Evolutionary conservation across 2,113 vertebrate genomes (phyloP).

Genomic region (Epinephelus fuscoguttatus): DNA sequence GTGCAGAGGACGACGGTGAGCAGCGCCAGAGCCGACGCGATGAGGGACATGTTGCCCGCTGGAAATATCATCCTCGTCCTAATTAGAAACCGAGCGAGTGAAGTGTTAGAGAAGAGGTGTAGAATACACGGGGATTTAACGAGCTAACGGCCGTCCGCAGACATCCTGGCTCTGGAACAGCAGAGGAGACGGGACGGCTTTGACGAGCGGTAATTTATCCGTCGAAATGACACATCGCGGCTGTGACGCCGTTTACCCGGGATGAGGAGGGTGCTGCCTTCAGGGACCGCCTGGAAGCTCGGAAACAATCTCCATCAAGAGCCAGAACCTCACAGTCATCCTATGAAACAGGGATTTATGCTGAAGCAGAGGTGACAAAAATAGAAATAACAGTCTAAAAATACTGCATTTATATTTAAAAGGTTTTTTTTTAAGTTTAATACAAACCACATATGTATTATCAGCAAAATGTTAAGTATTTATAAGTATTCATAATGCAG

Average conservation of each 20-base stretch:
- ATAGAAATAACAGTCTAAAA: too few species aligned
- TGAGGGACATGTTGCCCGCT: conserved; percentile 69
- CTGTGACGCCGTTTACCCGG: conserved; percentile 68
- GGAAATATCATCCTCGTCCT: conserved; percentile 52
- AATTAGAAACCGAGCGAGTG: neutral
- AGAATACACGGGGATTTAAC: neutral
- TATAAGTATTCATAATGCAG: neutral
- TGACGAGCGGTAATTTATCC: conserved; percentile 49
- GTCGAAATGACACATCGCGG: conserved; percentile 69
- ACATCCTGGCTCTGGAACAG: conserved; percentile 32
- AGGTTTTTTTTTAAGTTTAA: too few species aligned
- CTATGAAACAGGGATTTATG: too few species aligned
- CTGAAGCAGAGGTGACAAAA: too few species aligned
- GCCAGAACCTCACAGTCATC: too few species aligned
- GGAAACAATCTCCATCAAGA: neutral
- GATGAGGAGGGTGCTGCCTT: conserved; percentile 46
- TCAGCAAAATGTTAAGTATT: too few species aligned
- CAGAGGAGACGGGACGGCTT: conserved; percentile 33
- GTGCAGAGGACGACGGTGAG: conserved; percentile 75
- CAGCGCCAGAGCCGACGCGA: conserved; percentile 71
- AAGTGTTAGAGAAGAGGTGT: neutral
- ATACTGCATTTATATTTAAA: too few species aligned
- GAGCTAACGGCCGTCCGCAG: conserved; percentile 36
- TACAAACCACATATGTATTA: too few species aligned
- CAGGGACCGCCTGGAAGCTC: neutral